Base-by-base conservation (phyloP, 1,140 invertebrate species). In the Bombus cullumanus region DNA sequence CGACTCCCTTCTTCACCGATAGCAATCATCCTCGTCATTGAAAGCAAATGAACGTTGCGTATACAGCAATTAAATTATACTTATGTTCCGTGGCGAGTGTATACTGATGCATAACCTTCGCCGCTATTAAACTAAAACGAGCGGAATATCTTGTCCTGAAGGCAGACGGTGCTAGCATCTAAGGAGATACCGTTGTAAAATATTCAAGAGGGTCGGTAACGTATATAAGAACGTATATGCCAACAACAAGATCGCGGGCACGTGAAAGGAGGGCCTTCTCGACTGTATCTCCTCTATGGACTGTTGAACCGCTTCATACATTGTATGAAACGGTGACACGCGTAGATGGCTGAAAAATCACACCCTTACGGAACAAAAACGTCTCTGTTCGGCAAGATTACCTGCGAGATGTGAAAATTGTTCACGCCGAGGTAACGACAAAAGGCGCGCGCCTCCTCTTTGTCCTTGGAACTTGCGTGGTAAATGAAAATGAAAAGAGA, bases 21-120 rank as follows among this genome's bases (percentile, higher is more conserved):
- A 47, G 62, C 87, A 76, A 88, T 88, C 87, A 80, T 76, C 62
- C 86, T 83, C 74, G 76, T 85, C 81, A 88, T 73, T 81, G 81
- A 85, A 64, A 74, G 69, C 83, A 37, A 77, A 89, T 68, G 47
- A 85, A 64, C 43, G 64, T 80, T 72, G 75, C 68, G 43, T 75
- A 83, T 43, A 53, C 22, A 53, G 82, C 73, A 85, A 89, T 89
- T 89, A 89, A 89, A 75, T 81, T 71, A 47, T 77, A 68, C 69
- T 81, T 89, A 77, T 81, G 73, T 34, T 66, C 59, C 28, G 18
- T 53, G 28, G n/a, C 39, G 59, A 68, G 31, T 57, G 66, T 69
- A 34, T 15, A 41, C 41, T 6, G 6, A 41, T 13, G 73, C 6
- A 18, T 28, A 39, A 75, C 72, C 73, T 66, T 83, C 73, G 62